Percentiles rank a stretch among this genome's conserved stretches.
phyloP scores from a whole-genome alignment of 2,113 vertebrate genomes.

The Marmota flaviventris region DNA sequence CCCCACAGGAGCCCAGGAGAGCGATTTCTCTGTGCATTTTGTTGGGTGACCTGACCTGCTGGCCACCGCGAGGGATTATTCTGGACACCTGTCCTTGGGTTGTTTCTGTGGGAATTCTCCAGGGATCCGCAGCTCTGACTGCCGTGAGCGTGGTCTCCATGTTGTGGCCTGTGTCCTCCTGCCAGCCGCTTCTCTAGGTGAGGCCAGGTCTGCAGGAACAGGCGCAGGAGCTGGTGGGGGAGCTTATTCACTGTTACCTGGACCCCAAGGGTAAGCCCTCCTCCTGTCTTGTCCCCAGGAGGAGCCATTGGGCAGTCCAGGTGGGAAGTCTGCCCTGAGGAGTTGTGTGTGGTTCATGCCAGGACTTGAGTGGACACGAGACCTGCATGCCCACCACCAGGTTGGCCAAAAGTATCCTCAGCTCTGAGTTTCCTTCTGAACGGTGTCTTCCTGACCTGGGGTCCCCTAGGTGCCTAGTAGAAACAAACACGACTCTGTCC shows the following conservation, averaged over 20 bases:
- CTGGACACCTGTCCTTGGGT: rapidly evolving
- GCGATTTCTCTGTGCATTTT: rapidly evolving
- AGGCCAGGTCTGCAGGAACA: background rate
- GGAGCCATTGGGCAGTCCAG: background rate
- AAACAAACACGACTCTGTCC: rapidly evolving
- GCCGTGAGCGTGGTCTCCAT: too few species aligned
- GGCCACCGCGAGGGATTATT: rapidly evolving
- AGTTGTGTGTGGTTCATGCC: rapidly evolving
- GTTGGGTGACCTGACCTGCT: background rate
- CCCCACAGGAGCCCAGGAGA: rapidly evolving
- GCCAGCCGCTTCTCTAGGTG: rapidly evolving
- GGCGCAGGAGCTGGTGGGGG: background rate
- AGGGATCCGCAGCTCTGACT: too few species aligned
- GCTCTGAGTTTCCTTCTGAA: background rate
- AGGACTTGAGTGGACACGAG: rapidly evolving
- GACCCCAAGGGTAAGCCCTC: background rate
- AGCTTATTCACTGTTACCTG: background rate
- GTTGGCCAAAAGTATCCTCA: background rate
- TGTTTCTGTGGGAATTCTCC: rapidly evolving
- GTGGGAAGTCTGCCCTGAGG: background rate
- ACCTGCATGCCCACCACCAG: rapidly evolving
- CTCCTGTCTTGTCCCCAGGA: background rate
- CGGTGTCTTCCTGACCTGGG: rapidly evolving
- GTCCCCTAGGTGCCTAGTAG: background rate
- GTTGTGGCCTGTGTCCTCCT: background rate